Percentiles rank a stretch among this genome's conserved stretches.
Evolutionary conservation across 2,797 vertebrate species (phyloP).

Genomic region (Megaceryle alcyon): DNA sequence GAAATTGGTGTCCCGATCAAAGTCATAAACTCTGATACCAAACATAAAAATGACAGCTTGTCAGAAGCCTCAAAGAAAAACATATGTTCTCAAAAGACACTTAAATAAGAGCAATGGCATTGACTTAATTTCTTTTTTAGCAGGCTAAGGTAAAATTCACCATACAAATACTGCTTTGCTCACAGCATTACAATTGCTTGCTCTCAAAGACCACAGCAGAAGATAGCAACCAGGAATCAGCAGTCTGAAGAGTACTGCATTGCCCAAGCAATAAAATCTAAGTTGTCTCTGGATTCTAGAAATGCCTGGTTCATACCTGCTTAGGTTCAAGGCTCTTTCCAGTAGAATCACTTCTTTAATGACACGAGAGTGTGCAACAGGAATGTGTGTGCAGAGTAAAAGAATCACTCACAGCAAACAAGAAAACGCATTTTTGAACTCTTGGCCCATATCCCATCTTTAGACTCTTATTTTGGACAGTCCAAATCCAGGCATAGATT

Average conservation of each 20-base stretch:
- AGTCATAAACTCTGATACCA: not conserved
- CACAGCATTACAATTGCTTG: not conserved
- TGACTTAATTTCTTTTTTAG: not conserved
- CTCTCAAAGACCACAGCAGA: not conserved
- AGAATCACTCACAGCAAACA: not conserved
- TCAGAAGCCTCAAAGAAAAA: not conserved
- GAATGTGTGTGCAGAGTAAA: not conserved
- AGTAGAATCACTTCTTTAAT: not conserved
- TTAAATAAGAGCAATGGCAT: not conserved
- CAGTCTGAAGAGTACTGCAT: not conserved
- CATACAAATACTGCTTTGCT: not conserved
- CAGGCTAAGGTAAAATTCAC: not conserved
- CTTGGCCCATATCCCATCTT: not conserved
- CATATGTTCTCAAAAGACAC: not conserved
- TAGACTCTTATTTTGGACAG: not conserved
- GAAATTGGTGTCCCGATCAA: not conserved
- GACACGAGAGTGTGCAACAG: not conserved
- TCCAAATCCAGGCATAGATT: not conserved
- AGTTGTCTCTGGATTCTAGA: not conserved
- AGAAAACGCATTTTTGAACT: not conserved
- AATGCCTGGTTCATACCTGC: not conserved
- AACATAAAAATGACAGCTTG: not conserved
- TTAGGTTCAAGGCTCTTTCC: fast-evolving
- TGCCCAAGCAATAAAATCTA: not conserved
- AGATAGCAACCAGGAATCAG: not conserved